These are phyloP conservation scores for Ficedula albicollis DNA, from an alignment of 2,797 vertebrate species.

Conservation along the genomic window DNA sequence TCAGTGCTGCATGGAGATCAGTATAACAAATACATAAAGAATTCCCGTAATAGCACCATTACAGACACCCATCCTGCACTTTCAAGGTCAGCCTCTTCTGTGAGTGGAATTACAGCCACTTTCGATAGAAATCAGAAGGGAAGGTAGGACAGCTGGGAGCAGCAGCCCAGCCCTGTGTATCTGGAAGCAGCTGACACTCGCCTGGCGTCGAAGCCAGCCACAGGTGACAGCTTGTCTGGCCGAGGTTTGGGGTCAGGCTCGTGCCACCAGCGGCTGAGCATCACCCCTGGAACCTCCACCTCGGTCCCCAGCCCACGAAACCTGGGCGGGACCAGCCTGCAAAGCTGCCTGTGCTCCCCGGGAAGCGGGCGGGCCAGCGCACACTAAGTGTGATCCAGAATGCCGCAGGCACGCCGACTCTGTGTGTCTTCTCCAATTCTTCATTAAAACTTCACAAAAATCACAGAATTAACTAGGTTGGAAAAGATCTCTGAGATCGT, in stretches of 20 bases:
- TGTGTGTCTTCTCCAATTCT: accelerated
- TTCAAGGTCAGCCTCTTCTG: background rate
- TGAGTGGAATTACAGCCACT: background rate
- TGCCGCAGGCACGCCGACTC: accelerated
- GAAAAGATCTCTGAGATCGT: background rate
- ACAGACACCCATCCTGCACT: background rate
- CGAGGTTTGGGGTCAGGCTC: background rate
- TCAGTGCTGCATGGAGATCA: background rate
- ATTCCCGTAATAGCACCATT: background rate
- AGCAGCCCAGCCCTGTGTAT: accelerated
- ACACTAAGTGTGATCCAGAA: accelerated
- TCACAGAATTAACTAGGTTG: background rate
- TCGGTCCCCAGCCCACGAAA: background rate
- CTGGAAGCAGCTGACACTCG: background rate
- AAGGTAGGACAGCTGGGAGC: background rate
- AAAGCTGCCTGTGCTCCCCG: accelerated
- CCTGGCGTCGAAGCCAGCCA: accelerated
- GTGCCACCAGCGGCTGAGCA: accelerated
- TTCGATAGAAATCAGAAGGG: background rate
- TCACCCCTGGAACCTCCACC: accelerated
- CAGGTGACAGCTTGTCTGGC: background rate
- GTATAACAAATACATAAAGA: background rate
- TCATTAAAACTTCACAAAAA: background rate
- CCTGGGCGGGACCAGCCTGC: accelerated
- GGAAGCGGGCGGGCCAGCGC: accelerated